A percentile compares a stretch with the other conserved stretches of the same genome.
These are phyloP conservation scores for Leptopilina drosophilae DNA, from an alignment of 2,888 invertebrate genomes.

Conservation along the genomic window DNA sequence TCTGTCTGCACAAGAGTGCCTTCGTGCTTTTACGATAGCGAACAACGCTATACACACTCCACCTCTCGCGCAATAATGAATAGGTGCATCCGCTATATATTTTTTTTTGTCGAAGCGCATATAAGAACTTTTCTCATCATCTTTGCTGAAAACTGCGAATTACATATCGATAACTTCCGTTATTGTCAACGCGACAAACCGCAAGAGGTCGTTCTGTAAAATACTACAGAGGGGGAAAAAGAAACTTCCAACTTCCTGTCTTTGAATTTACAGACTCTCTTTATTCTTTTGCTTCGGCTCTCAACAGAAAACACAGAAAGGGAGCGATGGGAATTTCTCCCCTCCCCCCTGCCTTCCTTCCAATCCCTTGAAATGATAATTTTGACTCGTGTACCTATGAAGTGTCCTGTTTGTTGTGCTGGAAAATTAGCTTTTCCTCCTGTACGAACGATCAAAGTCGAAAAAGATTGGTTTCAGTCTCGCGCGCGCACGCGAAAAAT, in stretches of 20 bases:
- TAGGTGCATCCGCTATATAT: conserved; percentile 55
- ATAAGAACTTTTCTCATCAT: conserved; percentile 61
- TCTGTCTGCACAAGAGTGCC: conserved; percentile 10
- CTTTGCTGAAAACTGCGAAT: conserved; percentile 57
- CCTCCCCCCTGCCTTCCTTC: no score
- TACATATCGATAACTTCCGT: conserved; percentile 58
- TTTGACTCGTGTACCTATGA: conserved; percentile 27
- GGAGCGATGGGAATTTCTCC: not conserved
- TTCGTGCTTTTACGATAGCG: conserved; percentile 37
- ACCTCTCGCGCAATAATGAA: conserved; percentile 58
- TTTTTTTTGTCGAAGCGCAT: conserved; percentile 53
- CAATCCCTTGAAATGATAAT: conserved; percentile 37
- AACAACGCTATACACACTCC: conserved; percentile 34
- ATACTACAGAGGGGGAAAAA: not conserved
- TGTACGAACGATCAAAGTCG: conserved; percentile 31
- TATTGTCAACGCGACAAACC: conserved; percentile 49
- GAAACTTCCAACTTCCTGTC: conserved; percentile 29
- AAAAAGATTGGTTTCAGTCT: conserved; percentile 34
- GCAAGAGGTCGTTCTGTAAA: conserved; percentile 30
- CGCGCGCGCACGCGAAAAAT: not conserved
- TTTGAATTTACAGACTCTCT: conserved; percentile 7
- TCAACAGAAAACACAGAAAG: not conserved
- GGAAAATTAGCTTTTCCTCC: conserved; percentile 40
- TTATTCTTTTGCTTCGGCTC: not conserved
- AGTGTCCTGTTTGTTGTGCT: conserved; percentile 38